Percentiles rank a stretch among this genome's conserved stretches.
phyloP scores from a whole-genome alignment of 2,113 vertebrate genomes.

The Pseudopipra pipra region DNA sequence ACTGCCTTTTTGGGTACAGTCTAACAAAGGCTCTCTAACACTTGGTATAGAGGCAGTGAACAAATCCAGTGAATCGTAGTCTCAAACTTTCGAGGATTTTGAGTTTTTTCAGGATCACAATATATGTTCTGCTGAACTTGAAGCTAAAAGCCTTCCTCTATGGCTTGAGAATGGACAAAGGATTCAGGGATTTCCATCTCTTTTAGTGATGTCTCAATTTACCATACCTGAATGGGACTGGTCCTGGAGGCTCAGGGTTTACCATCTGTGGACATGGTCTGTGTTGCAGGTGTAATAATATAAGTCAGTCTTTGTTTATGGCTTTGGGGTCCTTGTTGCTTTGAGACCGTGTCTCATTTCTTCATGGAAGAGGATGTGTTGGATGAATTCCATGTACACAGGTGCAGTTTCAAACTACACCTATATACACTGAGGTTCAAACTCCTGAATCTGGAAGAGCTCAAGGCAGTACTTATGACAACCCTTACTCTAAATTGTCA shows the following conservation, averaged over 20 bases:
- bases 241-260: not conserved
- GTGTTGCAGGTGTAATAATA: not conserved
- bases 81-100: not conserved
- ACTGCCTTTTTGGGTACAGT: not conserved
- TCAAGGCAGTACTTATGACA: not conserved
- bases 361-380: not conserved
- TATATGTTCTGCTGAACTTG: not conserved
- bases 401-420: not conserved
- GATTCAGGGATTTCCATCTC: not conserved
- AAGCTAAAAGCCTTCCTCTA: not conserved
- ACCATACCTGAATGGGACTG: not conserved
- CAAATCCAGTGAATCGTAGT: not conserved
- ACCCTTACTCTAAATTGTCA: not conserved
- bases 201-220: not conserved
- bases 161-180: not conserved
- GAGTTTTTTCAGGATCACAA: not conserved
- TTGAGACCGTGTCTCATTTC: not conserved
- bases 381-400: not conserved
- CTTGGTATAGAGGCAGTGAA: not conserved
- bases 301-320: not conserved
- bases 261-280: not conserved
- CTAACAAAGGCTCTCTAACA: not conserved
- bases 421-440: not conserved
- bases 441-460: not conserved
- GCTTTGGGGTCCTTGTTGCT: not conserved